Base-by-base conservation (phyloP, 1,140 invertebrate genomes). In the Bombus difficillimus region DNA sequence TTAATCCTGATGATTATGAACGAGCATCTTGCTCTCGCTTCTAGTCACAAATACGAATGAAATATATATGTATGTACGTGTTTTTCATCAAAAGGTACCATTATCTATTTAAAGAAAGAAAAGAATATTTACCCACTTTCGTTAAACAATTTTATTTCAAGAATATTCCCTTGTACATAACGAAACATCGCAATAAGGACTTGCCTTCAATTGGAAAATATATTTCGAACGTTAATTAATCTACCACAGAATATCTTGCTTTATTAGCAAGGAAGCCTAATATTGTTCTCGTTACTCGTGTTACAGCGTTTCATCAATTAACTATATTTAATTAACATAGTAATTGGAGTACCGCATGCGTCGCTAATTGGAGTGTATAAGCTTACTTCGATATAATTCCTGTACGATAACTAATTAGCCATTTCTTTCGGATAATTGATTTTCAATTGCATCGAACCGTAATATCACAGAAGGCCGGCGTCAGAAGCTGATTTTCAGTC, bases 341-440 rank as follows among this genome's bases (percentile, higher is more conserved):
- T 32, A 10, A 47, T 39, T 53, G 32, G 18, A 22, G n/a, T 66
- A 15, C 34, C 10, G 9, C 25, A n/a, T 71, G 34, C 78, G 66
- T 39, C 22, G 28, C 28, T 81, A 53, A 57, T 57, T 72, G 79
- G 37, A 8, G 28, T 39, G 47, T 22, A 57, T 72, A 72, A 81
- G 71, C 57, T 57, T 39, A 8, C 15, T 25, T 41, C 66, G 47
- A 47, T 18, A 47, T 47, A 47, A 47, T 47, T 34, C 28, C 6
- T 2, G 9, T 4, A 39, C 9, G 41, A 68, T 41, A 59, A 47
- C 66, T 71, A 81, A 81, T 81, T 81, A 81, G 25, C 34, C 28
- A 15, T 71, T 72, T 39, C 41, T 71, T 81, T 37, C 68, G 9
- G 34, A n/a, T 57, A 71, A 72, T 81, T 81, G 53, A 81, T 22